Conservation (phyloP, 1,140 invertebrate genomes). For the Diachasmimorpha longicaudata region DNA sequence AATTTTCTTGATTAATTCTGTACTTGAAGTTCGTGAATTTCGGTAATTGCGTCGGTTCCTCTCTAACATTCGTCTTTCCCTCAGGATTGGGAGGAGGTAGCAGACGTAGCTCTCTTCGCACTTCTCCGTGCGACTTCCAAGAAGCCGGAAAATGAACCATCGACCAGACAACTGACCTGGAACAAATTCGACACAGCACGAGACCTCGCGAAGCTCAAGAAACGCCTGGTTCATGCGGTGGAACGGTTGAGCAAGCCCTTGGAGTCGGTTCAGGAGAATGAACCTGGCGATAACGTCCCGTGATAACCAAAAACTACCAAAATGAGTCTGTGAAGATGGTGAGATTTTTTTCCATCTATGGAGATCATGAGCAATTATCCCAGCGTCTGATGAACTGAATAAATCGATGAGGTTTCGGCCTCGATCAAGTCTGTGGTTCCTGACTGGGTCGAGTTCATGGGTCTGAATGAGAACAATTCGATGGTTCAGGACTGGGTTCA, state of each 20-base stretch:
- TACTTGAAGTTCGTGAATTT: too few relatives aligned
- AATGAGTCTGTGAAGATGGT: not conserved
- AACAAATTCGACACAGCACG: constrained; percentile 38
- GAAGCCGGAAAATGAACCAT: constrained; percentile 30
- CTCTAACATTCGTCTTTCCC: not conserved
- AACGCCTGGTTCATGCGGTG: constrained; percentile 42
- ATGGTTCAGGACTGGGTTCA: too few relatives aligned
- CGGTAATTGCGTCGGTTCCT: too few relatives aligned
- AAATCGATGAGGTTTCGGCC: too few relatives aligned
- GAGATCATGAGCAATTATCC: not conserved
- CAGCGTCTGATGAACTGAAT: not conserved
- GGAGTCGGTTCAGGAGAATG: constrained; percentile 25
- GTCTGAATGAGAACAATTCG: too few relatives aligned
- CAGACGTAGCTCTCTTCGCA: constrained; percentile 38
- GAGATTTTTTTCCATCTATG: not conserved
- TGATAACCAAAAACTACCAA: not conserved
- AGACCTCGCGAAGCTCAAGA: constrained; percentile 49
- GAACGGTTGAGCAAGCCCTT: constrained; percentile 39
- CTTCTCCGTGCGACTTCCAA: constrained; percentile 32
- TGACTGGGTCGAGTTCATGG: too few relatives aligned
- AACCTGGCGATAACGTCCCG: not conserved
- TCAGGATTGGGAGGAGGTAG: constrained; percentile 55
- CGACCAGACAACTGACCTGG: constrained; percentile 24
- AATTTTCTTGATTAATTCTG: too few relatives aligned
- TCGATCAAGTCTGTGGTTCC: too few relatives aligned